A percentile compares a stretch with the other conserved stretches of the same genome.
phyloP scores from a whole-genome alignment of 2,113 vertebrate species.

The Brachypteracias leptosomus region DNA sequence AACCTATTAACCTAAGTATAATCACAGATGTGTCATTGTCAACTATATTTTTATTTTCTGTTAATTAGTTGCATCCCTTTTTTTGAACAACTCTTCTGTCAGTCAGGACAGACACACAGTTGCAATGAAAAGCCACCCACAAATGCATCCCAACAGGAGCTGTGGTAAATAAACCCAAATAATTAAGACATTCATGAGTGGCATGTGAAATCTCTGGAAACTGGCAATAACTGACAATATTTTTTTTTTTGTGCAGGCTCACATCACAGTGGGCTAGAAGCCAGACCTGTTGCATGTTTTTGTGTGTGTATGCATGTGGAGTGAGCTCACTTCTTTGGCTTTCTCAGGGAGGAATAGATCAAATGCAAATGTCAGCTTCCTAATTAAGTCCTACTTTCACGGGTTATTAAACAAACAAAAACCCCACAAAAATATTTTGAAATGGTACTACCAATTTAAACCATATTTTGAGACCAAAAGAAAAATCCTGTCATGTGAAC shows the following conservation, averaged over 20 bases:
- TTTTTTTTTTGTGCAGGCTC: not conserved
- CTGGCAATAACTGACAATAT: not conserved
- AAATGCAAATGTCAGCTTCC: not conserved
- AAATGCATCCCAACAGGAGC: not conserved
- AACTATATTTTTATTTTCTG: not conserved
- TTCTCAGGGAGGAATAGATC: not conserved
- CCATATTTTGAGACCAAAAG: not conserved
- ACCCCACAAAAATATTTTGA: not conserved
- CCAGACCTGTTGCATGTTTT: not conserved
- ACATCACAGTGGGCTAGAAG: not conserved
- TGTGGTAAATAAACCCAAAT: not conserved
- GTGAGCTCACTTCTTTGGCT: not conserved
- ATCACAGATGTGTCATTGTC: not conserved
- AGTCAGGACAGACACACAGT: not conserved
- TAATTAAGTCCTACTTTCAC: not conserved
- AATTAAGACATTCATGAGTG: not conserved
- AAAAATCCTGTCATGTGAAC: not conserved
- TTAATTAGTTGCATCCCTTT: not conserved
- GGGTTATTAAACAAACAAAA: not conserved
- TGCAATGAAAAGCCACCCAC: not conserved
- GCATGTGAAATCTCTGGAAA: not conserved
- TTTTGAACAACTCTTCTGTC: not conserved
- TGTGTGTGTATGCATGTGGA: not conserved
- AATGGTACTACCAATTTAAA: not conserved
- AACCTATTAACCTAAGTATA: not conserved